These are phyloP conservation scores for Ricordea florida DNA, from an alignment of 92 coral and sea anemone species.

Conservation along the genomic window DNA sequence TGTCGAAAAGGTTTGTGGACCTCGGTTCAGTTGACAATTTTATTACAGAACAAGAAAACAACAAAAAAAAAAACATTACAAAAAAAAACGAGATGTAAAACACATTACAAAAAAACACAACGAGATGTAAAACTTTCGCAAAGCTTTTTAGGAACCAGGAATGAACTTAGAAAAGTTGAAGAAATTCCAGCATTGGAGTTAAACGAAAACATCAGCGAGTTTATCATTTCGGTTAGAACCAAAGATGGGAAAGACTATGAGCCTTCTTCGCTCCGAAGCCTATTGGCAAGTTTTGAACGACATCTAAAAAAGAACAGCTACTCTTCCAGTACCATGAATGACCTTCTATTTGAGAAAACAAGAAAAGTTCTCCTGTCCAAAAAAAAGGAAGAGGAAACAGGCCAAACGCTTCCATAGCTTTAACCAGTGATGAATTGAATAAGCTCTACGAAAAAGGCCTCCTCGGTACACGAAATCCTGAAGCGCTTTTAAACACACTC, in stretches of 20 bases:
- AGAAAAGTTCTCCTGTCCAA: constrained; percentile 13
- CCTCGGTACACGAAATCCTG: constrained; percentile 43
- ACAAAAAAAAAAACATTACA: too few relatives aligned
- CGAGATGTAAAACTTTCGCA: too few relatives aligned
- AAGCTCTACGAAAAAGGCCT: constrained; percentile 30
- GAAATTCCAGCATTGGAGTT: too few relatives aligned
- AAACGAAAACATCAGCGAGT: too few relatives aligned
- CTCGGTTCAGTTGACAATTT: too few relatives aligned
- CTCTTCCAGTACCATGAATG: not conserved
- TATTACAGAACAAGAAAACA: too few relatives aligned
- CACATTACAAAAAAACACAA: too few relatives aligned
- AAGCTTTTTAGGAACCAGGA: too few relatives aligned
- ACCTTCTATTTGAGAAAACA: constrained; percentile 1
- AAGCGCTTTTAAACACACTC: constrained; percentile 44
- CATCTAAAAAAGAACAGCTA: constrained; percentile 19
- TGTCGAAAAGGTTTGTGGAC: too few relatives aligned
- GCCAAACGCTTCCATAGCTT: constrained; percentile 31
- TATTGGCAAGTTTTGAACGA: constrained; percentile 29
- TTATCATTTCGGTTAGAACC: too few relatives aligned
- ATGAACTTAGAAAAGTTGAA: too few relatives aligned
- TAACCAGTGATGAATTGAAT: constrained; percentile 19
- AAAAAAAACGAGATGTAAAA: too few relatives aligned
- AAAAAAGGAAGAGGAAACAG: constrained; percentile 35
- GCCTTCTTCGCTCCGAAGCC: not conserved
- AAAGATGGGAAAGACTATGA: constrained; percentile 37